A percentile compares a stretch with the other conserved stretches of the same genome.
phyloP scores from a whole-genome alignment of 2,888 invertebrate species.

The Bellardia pandia region DNA sequence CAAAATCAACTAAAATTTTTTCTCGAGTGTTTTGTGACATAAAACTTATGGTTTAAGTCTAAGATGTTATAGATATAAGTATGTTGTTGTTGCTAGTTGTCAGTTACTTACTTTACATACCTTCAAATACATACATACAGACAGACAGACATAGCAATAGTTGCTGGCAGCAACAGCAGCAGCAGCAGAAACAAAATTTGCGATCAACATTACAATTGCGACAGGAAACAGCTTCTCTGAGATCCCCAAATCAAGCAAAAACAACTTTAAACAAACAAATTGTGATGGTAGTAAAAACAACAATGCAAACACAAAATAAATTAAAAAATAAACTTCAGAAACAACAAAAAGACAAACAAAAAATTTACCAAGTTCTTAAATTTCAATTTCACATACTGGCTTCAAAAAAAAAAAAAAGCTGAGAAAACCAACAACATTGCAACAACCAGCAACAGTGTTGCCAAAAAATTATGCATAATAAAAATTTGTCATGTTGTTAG shows the following conservation, averaged over 20 bases:
- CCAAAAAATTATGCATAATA: slow-evolving; percentile 73
- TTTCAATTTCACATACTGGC: slow-evolving; percentile 72
- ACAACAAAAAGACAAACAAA: slow-evolving; percentile 44
- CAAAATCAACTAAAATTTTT: background rate
- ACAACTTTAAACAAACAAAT: slow-evolving; percentile 65
- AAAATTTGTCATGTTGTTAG: slow-evolving; percentile 68
- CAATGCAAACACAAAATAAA: slow-evolving; percentile 73
- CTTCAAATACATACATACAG: slow-evolving; percentile 2
- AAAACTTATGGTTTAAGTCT: slow-evolving; percentile 68
- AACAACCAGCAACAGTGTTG: slow-evolving; percentile 61
- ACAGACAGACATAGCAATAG: slow-evolving; percentile 26
- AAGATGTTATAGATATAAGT: slow-evolving; percentile 58
- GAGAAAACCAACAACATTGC: slow-evolving; percentile 1
- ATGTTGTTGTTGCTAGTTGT: slow-evolving; percentile 69
- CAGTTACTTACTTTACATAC: slow-evolving; percentile 56
- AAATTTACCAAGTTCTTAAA: slow-evolving; percentile 71
- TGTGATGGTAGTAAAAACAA: slow-evolving; percentile 72
- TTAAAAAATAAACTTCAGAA: slow-evolving; percentile 61
- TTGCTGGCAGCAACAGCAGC: slow-evolving; percentile 39
- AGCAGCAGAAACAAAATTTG: slow-evolving; percentile 64
- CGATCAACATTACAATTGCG: slow-evolving; percentile 70
- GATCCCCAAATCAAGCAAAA: slow-evolving; percentile 43
- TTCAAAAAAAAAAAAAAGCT: slow-evolving; percentile 10
- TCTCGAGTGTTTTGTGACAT: slow-evolving; percentile 50
- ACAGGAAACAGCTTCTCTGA: slow-evolving; percentile 72